These are phyloP conservation scores for Oopsacas minuta DNA, from an alignment of 37 sponge, comb jelly and placozoan species.

Conservation along the genomic window DNA sequence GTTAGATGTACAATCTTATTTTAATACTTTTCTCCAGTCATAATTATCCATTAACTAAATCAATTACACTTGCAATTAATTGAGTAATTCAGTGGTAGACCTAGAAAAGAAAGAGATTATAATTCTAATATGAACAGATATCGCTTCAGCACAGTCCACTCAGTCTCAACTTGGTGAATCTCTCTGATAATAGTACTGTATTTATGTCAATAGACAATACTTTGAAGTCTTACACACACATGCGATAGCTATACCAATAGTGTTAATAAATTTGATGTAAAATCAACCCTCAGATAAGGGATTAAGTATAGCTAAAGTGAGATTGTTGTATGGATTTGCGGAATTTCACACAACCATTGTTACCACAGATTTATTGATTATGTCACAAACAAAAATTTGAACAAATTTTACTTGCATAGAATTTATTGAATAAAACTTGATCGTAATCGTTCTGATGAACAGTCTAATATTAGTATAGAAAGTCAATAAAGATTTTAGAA, in stretches of 20 bases:
- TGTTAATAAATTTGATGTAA: neutral
- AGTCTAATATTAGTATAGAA: neutral
- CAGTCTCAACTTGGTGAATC: neutral
- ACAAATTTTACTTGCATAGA: neutral
- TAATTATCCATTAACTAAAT: too few species aligned
- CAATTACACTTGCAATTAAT: neutral
- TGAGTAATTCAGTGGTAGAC: neutral
- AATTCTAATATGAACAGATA: neutral
- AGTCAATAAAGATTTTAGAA: neutral
- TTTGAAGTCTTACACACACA: neutral
- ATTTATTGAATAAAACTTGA: neutral
- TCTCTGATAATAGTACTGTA: neutral
- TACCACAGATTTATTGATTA: neutral
- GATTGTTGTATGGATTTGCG: neutral
- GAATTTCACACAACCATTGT: neutral
- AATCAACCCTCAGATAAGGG: neutral
- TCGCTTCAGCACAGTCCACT: neutral
- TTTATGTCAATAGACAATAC: neutral
- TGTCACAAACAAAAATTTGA: neutral
- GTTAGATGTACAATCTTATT: too few species aligned
- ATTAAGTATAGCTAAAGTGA: neutral
- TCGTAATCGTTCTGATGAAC: neutral
- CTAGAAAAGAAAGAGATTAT: neutral
- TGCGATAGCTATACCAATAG: neutral
- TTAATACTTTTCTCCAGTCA: too few species aligned